Conservation (phyloP, 2,797 vertebrate species). For the Agapornis canus region DNA sequence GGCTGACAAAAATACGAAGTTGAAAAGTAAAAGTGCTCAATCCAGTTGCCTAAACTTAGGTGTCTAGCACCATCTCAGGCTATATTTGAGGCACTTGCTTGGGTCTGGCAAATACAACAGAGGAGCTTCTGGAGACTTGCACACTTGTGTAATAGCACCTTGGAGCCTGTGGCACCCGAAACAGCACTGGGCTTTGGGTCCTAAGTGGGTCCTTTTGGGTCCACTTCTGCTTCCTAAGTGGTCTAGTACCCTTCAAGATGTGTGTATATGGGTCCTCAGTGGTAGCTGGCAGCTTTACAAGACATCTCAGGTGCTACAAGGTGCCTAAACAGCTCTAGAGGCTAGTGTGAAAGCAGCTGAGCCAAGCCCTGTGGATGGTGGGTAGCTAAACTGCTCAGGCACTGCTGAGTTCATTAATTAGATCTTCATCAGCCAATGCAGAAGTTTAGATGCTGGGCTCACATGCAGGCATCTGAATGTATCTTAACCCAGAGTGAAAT, state of each 20-base stretch:
- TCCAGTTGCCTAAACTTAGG: not conserved
- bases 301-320: not conserved
- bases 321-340: not conserved
- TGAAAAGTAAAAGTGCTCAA: not conserved
- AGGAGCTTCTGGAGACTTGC: not conserved
- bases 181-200: not conserved
- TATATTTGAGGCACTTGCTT: not conserved
- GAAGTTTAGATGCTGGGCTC: not conserved
- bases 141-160: not conserved
- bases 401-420: not conserved
- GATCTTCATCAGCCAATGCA: not conserved
- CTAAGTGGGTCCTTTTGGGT: not conserved
- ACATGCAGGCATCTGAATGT: not conserved
- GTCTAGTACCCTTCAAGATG: not conserved
- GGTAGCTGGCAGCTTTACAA: not conserved
- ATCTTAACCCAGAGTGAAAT: not conserved
- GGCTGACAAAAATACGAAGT: not conserved
- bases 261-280: not conserved
- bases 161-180: not conserved
- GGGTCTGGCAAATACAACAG: not conserved
- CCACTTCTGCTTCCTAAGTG: not conserved
- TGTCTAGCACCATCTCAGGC: not conserved
- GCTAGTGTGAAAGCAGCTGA: not conserved
- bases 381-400: not conserved
- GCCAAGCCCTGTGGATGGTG: rapidly evolving